Evolutionary conservation across 64 coral and sea anemone genomes (phyloP).

Genomic region (Catalaphyllia jardinei): DNA sequence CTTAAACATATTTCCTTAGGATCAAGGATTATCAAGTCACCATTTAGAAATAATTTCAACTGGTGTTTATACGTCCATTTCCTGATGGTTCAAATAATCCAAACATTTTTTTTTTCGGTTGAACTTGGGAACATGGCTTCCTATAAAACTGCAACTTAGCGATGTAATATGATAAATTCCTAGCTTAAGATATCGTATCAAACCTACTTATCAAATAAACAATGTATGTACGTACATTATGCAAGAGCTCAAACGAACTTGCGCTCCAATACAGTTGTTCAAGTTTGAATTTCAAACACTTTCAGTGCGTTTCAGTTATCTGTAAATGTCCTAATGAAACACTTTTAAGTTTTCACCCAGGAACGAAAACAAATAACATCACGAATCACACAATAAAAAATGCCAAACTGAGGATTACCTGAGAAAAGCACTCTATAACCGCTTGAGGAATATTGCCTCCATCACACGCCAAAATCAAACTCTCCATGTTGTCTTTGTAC

Average conservation of each 20-base stretch:
- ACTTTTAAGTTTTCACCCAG: neutral
- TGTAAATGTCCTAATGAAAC: neutral
- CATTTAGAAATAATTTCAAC: too few relatives aligned
- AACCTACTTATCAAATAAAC: too few relatives aligned
- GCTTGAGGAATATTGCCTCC: constrained; percentile 84
- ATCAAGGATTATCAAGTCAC: too few relatives aligned
- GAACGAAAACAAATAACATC: neutral
- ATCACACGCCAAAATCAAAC: constrained; percentile 85
- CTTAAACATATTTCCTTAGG: neutral
- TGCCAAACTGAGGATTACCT: constrained; percentile 52
- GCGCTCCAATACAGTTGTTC: neutral
- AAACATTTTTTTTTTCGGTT: neutral
- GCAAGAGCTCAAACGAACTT: neutral
- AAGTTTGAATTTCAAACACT: too few relatives aligned
- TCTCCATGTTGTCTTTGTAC: constrained; percentile 88
- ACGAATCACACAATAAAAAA: neutral
- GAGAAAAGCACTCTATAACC: constrained; percentile 83
- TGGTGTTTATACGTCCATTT: too few relatives aligned
- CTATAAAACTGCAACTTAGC: neutral
- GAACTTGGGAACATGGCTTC: neutral
- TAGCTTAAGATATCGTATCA: neutral
- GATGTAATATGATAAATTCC: neutral
- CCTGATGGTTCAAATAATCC: neutral
- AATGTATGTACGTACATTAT: too few relatives aligned
- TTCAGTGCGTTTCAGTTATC: too few relatives aligned